phyloP scores from a whole-genome alignment of 2,797 vertebrate genomes.

The Ara ararauna region DNA sequence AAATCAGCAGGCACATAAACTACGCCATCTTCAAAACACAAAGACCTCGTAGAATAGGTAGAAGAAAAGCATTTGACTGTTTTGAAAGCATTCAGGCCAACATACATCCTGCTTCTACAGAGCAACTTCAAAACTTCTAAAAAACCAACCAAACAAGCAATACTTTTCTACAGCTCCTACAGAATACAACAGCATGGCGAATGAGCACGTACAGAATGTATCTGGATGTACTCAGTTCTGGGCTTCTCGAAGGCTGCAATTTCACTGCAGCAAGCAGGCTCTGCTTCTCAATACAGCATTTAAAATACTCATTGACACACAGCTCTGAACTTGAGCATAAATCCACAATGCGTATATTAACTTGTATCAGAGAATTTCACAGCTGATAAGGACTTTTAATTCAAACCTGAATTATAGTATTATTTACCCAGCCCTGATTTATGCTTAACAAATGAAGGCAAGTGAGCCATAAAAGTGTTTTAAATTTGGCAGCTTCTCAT shows the following conservation, averaged over 20 bases:
- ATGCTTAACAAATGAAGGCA: slow-evolving; percentile 19
- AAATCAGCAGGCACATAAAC: background rate
- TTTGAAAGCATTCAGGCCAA: background rate
- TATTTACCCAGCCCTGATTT: background rate
- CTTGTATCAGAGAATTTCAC: background rate
- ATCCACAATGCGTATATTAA: background rate
- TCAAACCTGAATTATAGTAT: background rate
- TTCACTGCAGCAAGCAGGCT: background rate
- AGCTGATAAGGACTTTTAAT: background rate
- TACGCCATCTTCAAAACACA: background rate
- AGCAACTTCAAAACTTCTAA: background rate
- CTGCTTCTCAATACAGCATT: background rate
- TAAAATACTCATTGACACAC: background rate
- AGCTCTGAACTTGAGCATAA: background rate
- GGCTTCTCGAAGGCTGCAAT: background rate
- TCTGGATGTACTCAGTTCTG: background rate
- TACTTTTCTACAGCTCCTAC: background rate
- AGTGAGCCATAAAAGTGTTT: slow-evolving; percentile 27
- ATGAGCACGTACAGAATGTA: background rate
- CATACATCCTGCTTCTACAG: background rate
- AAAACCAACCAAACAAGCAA: background rate
- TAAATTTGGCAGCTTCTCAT: background rate
- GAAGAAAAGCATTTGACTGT: background rate
- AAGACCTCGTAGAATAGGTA: background rate
- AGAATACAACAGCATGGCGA: background rate